Evolutionary conservation across 2,113 vertebrate species (phyloP), one percentile per base, ranked within the genome.

Genomic region (Gnathonemus longibarbis): DNA sequence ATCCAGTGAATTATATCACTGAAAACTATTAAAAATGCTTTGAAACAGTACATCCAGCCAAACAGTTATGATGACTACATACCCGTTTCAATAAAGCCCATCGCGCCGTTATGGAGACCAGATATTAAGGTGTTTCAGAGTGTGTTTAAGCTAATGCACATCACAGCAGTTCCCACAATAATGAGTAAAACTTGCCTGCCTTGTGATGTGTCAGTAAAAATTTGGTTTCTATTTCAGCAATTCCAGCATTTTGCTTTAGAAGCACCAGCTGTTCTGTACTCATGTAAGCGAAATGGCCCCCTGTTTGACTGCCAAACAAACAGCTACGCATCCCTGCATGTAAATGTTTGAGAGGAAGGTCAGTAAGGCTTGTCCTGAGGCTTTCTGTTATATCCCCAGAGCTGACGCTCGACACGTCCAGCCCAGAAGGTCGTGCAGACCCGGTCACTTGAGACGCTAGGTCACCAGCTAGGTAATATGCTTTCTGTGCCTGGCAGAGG

Each of bases 371-470:
- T 88, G 89, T 80, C 89, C 45, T 0, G 19, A 56, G 85, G 89
- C 35, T 49, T 19, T 84, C n/a, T 53, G 89, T 83, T 19, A 56
- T 85, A 74, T 70, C 88, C 62, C 49, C 24, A 24, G 39, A 49
- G 85, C 80, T 19, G 39, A 84, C 31, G 46, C 53, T 86, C 24
- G 52, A 56, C 49, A 5, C 49, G 88, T 84, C 24, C 88, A 17
- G 27, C 52, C 46, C 27, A 56, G 90, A 92, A 93, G 91, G 92
- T 91, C 91, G 91, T 58, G 90, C 42, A n/a, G 84, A 62, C 84
- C 89, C 39, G 46, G 53, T 88, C 89, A 77, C 90, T 83, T 56
- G 90, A 91, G 90, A 58, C 49, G 27, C 11, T 88, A 91, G 91
- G 49, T 88, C 85, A 24, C 87, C 27, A 56, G 52, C 89, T 80